Base-by-base conservation (phyloP, 2,113 vertebrate species). In the Antennarius striatus region DNA sequence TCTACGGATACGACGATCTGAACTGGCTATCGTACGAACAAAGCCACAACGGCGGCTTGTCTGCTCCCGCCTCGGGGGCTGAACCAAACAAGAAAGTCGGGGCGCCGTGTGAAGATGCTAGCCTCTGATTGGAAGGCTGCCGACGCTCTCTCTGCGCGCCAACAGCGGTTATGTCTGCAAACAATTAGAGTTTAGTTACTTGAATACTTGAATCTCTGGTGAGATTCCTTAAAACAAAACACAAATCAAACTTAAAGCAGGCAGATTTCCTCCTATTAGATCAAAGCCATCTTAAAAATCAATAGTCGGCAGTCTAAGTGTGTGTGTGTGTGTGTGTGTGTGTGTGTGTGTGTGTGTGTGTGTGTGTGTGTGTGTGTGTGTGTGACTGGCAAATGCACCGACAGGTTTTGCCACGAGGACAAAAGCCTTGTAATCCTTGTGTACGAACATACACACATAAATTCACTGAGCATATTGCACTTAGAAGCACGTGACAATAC, bases 401-500 rank as follows among this genome's bases (percentile, higher is more conserved):
- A 45, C 47, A 40, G 49, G 53, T 63, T 56, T 55, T n/a, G 67
- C 54, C 29, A 62, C 3, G 1, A 51, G 15, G 50, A 6, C 32
- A 61, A 56, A 40, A 59, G 52, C 15, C 15, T 60, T 56, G 10
- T 50, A 39, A 52, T 13, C 47, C 56, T 45, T 40, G 59, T 76
- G 74, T 28, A 29, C 32, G 48, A 5, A 48, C 16, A 46, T 16
- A 51, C 7, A 48, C 28, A 46, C 28, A 68, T 36, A 40, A 73
- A 75, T 52, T 10, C 57, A 68, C 43, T 63, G 60, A 79, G 66
- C 54, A 76, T 84, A 90, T 89, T 91, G 88, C 86, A 89, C 84
- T 82, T 77, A 22, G 51, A 71, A 56, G 71, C 56, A 66, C 75
- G 72, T 16, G 13, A 80, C 16, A 28, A 58, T 62, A 63, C 58